Evolutionary conservation across 2,797 vertebrate species (phyloP).

Genomic region (Platyrinchus mystaceus): DNA sequence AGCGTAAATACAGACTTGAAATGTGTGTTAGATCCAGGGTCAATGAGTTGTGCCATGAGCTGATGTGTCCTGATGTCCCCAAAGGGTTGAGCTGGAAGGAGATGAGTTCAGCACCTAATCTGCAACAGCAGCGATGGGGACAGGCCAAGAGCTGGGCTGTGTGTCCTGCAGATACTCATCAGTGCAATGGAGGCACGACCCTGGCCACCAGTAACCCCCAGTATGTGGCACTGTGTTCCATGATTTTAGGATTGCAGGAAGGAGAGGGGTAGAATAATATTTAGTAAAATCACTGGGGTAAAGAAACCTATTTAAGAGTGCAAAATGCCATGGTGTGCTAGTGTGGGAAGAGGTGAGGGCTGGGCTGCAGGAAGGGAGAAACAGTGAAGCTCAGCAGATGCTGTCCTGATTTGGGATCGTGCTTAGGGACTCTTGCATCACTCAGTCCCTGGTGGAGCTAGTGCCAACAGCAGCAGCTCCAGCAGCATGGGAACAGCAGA

Average conservation of each 20-base stretch:
- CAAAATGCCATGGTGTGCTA: not conserved
- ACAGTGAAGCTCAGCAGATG: not conserved
- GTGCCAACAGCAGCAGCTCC: not conserved
- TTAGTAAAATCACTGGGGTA: not conserved
- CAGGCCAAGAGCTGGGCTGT: not conserved
- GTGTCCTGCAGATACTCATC: not conserved
- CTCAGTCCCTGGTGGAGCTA: not conserved
- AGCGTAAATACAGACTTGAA: not conserved
- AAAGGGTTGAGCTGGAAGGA: not conserved
- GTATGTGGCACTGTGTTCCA: not conserved
- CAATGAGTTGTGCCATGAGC: not conserved
- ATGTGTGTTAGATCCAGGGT: not conserved
- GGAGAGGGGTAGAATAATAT: not conserved
- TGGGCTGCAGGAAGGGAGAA: not conserved
- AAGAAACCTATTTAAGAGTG: not conserved
- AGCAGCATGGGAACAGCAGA: not conserved
- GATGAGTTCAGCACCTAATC: not conserved
- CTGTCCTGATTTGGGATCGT: not conserved
- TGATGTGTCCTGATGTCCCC: not conserved
- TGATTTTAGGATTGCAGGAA: not conserved
- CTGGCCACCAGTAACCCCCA: not conserved
- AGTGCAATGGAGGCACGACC: not conserved
- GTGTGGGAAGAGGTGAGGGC: not conserved
- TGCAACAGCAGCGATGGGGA: not conserved
- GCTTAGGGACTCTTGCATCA: not conserved